These are phyloP conservation scores for Hyles euphorbiae DNA, from an alignment of 1,140 invertebrate genomes.

Conservation along the genomic window DNA sequence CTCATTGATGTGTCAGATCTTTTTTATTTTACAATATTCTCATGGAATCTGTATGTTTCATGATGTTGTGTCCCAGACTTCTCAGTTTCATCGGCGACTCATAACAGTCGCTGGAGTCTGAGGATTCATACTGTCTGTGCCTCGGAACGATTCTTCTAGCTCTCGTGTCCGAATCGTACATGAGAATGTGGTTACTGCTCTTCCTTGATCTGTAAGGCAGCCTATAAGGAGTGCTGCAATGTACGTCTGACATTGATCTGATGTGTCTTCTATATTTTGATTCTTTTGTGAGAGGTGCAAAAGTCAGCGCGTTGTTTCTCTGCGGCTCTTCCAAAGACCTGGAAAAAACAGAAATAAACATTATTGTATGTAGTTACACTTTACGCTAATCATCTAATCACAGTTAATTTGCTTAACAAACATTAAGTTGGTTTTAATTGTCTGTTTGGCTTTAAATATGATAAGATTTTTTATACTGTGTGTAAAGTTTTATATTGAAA, in stretches of 20 bases:
- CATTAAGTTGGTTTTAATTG: no score
- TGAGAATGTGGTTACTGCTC: conserved; percentile 45
- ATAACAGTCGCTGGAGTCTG: conserved; percentile 58
- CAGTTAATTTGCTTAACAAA: no score
- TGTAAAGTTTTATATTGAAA: no score
- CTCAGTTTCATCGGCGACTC: conserved; percentile 42
- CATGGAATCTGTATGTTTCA: conserved; percentile 65
- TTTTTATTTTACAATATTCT: conserved; percentile 44
- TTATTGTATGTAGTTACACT: no score
- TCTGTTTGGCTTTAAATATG: no score
- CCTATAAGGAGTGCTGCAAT: conserved; percentile 59
- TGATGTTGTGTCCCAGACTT: conserved; percentile 52
- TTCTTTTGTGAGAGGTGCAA: conserved; percentile 56
- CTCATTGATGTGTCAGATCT: conserved; percentile 21
- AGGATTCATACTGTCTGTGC: conserved; percentile 44
- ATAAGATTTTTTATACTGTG: no score
- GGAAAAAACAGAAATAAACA: conserved; percentile 33
- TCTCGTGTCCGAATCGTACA: conserved; percentile 64
- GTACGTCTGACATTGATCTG: conserved; percentile 67
- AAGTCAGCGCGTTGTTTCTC: conserved; percentile 32
- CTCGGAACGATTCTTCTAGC: conserved; percentile 39
- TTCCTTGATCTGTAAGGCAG: conserved; percentile 49
- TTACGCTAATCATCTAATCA: no score
- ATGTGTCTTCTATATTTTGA: conserved; percentile 61
- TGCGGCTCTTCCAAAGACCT: conserved; percentile 59